These are phyloP conservation scores for human DNA, from an alignment of 2,113 vertebrate species.

Conservation along the genomic window DNA sequence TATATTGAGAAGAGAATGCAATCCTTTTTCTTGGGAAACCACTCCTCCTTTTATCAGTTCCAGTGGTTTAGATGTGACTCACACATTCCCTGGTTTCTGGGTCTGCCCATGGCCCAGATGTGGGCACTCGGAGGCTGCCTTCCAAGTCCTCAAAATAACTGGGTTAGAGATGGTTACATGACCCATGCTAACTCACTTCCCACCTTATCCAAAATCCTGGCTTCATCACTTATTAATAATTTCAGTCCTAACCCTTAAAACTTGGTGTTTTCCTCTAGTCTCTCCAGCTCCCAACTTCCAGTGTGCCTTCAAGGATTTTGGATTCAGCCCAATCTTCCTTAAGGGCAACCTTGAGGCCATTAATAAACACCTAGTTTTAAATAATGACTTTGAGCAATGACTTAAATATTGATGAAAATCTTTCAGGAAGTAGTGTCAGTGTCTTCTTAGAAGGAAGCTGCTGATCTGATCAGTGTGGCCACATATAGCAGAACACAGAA, in stretches of 20 bases:
- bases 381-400: conserved; percentile 2
- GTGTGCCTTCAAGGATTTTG: neutral
- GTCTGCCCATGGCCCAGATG: neutral
- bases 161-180: neutral
- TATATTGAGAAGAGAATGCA: neutral
- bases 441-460: neutral
- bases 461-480: neutral
- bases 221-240: neutral
- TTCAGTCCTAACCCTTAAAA: neutral
- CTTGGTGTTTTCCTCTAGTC: neutral
- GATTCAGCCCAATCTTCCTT: conserved; percentile 17
- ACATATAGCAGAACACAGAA: neutral
- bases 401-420: conserved; percentile 12
- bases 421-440: conserved; percentile 3
- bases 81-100: neutral
- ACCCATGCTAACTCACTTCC: neutral
- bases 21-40: neutral
- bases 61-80: neutral
- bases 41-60: neutral
- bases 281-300: neutral
- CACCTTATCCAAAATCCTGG: neutral
- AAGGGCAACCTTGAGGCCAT: neutral
- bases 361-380: conserved; percentile 45
- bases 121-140: neutral
- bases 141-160: neutral